Base-by-base conservation (phyloP, 2,888 invertebrate genomes). In the Ormyrus rosae region DNA sequence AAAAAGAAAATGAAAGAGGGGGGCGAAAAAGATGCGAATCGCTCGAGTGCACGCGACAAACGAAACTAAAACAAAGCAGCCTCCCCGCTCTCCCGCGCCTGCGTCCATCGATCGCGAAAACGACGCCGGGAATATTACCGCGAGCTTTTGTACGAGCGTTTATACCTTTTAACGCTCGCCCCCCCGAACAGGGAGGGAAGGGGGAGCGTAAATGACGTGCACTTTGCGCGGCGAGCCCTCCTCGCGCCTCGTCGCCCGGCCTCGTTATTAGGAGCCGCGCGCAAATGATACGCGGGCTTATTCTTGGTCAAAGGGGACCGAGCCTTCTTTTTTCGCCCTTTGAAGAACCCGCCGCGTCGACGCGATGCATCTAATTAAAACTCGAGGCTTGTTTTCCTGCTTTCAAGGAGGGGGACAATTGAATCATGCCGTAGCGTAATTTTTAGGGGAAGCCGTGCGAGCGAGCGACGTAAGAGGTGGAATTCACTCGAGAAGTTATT, bases 31-130 rank as follows among this genome's bases (percentile, higher is more conserved):
- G 19, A 53, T 19, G 8, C 53, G 53, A 46, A 72, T 74, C 69
- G 60, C 64, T 75, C 56, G 65, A 70, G 65, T 48, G 75, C 64
- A 53, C 53, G 69, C 70, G 69, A 75, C 80, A 75, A 75, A 80
- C 65, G 75, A 71, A 75, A 75, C 64, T 64, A 67, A 80, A 71
- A 80, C 63, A 80, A 71, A 71, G 65, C 48, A 2, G 70, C 48
- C 48, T 48, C 34, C 48, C 71, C 4, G 34, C 63, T 68, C 19
- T 9, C 34, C 19, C 10, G 67, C 34, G 19, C 10, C 6, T 67
- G n/a, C 19, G 7, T 45, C 6, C 45, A 70, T 56, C 13, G 56
- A 48, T 70, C 63, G 55, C 19, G 51, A 13, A 64, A 56, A 48
- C 34, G 11, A 50, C 58, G 67, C n/a, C 13, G 55, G 19, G 19